These are phyloP conservation scores for Podarcis cretensis DNA, from an alignment of 2,113 vertebrate genomes.

Conservation along the genomic window DNA sequence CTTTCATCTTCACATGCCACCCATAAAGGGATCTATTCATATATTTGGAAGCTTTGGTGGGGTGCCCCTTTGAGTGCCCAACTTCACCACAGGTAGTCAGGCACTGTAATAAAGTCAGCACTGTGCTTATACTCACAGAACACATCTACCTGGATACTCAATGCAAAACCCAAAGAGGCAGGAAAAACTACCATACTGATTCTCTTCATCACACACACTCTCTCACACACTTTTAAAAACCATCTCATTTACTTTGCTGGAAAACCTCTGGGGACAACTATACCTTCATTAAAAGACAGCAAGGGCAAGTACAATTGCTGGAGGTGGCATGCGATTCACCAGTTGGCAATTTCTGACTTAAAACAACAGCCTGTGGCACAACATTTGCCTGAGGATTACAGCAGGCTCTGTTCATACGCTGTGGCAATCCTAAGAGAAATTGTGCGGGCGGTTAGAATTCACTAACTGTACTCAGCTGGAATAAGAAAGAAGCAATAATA, in stretches of 20 bases:
- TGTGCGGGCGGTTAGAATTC: neutral
- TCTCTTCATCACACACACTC: neutral
- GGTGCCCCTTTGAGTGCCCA: neutral
- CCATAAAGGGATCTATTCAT: too few relatives aligned
- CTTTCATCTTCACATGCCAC: too few relatives aligned
- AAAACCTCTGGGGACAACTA: neutral
- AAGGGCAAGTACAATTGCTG: neutral
- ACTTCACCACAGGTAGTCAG: neutral
- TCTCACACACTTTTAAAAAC: neutral
- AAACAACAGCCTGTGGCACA: neutral
- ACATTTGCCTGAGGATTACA: neutral
- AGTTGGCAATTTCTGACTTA: neutral
- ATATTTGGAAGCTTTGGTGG: too few relatives aligned
- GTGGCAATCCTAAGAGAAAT: neutral
- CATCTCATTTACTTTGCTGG: neutral
- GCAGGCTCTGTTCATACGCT: neutral
- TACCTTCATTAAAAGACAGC: neutral
- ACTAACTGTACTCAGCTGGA: neutral
- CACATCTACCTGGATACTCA: neutral
- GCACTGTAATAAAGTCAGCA: neutral
- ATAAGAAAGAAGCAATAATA: neutral
- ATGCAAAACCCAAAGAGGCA: neutral
- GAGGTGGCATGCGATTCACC: neutral
- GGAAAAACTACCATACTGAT: neutral
- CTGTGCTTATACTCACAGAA: neutral